phyloP scores from a whole-genome alignment of 2,797 vertebrate genomes.

The Sebastes elongatus region DNA sequence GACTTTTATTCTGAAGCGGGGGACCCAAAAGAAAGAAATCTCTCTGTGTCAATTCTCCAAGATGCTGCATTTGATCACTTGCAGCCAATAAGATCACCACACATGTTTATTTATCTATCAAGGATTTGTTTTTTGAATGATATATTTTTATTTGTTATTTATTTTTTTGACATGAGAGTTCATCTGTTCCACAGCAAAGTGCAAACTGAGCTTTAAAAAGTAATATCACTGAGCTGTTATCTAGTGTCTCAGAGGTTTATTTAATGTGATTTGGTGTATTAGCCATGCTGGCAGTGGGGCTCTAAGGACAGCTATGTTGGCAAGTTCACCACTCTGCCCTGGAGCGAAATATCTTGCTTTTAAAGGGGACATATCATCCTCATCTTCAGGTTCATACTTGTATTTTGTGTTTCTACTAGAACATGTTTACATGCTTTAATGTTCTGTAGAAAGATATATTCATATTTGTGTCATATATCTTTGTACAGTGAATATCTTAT shows the following conservation, averaged over 20 bases:
- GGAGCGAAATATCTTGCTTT: background rate
- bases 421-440: no score
- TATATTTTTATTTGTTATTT: background rate
- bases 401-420: no score
- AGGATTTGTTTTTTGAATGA: background rate
- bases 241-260: background rate
- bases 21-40: background rate
- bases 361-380: no score
- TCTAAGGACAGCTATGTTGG: background rate
- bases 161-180: background rate
- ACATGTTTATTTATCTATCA: background rate
- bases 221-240: background rate
- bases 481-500: no score
- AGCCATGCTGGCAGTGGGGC: background rate
- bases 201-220: conserved; percentile 7
- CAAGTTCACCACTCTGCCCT: background rate
- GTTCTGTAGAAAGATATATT: no score
- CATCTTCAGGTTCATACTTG: no score
- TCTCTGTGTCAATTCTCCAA: background rate
- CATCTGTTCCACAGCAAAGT: background rate
- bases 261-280: background rate
- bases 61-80: background rate
- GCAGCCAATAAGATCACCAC: background rate
- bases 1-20: conserved; percentile 33
- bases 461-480: no score